phyloP scores from a whole-genome alignment of 2,888 invertebrate species.

The Nycteola revayana region DNA sequence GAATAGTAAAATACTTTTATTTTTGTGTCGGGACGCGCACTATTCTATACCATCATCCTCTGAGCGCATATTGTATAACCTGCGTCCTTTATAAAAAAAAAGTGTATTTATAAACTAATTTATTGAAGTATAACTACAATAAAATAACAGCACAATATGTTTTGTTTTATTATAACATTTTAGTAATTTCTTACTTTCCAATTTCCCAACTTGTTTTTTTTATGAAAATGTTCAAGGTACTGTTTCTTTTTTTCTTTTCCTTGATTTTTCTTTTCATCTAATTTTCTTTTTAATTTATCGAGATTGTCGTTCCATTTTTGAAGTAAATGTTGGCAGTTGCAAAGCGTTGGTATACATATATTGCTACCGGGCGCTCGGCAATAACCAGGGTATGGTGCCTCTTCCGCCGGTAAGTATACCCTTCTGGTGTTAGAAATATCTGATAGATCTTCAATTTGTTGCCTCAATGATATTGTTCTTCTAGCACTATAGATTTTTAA shows the following conservation, averaged over 20 bases:
- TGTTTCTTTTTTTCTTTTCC: background rate
- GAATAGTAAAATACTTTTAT: no score
- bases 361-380: conserved; percentile 59
- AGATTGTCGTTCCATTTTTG: conserved; percentile 45
- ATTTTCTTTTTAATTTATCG: no score
- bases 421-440: conserved; percentile 34
- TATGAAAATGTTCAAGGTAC: no score
- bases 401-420: conserved; percentile 53
- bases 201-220: no score
- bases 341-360: conserved; percentile 50
- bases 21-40: no score
- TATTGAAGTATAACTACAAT: conserved; percentile 10
- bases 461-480: no score
- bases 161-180: background rate
- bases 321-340: conserved; percentile 54
- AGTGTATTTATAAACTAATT: background rate
- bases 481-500: conserved; percentile 39
- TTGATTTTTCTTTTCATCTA: background rate
- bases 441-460: no score
- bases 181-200: no score
- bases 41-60: no score
- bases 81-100: background rate
- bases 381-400: conserved; percentile 67
- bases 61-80: no score
- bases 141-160: conserved; percentile 7